These are phyloP conservation scores for Heteropelma amictum DNA, from an alignment of 2,888 invertebrate species.

Conservation along the genomic window DNA sequence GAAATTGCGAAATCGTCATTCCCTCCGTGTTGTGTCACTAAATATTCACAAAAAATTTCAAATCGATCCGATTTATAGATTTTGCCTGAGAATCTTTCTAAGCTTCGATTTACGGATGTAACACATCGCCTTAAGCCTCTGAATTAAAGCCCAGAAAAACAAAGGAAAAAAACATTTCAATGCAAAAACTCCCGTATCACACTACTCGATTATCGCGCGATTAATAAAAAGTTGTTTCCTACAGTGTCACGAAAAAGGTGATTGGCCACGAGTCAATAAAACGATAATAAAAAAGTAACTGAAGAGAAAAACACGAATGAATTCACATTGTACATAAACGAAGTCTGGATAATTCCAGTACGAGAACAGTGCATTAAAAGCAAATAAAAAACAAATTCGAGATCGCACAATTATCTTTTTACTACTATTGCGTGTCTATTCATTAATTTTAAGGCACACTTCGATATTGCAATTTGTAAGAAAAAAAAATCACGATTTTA, in stretches of 20 bases:
- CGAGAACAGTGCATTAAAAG: slow-evolving; percentile 44
- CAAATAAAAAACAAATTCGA: slow-evolving; percentile 19
- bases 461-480: slow-evolving; percentile 63
- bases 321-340: no score
- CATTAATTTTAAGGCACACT: slow-evolving; percentile 65
- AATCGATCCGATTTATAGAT: no score
- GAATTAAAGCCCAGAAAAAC: background rate
- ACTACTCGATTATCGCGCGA: slow-evolving; percentile 29
- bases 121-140: no score
- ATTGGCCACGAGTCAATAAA: slow-evolving; percentile 26
- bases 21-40: no score
- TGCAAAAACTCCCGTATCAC: slow-evolving; percentile 50
- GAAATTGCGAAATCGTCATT: no score
- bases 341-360: no score
- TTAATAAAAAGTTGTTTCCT: slow-evolving; percentile 41
- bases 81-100: no score
- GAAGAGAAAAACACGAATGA: slow-evolving; percentile 1
- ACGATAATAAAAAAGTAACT: slow-evolving; percentile 7
- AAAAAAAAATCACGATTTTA: slow-evolving; percentile 51
- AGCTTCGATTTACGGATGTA: no score
- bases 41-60: no score
- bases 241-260: slow-evolving; percentile 27
- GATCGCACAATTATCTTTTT: slow-evolving; percentile 64
- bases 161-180: slow-evolving; percentile 47
- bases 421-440: slow-evolving; percentile 70